phyloP scores from a whole-genome alignment of 1,140 invertebrate genomes.

The Drosophila oshimai region DNA sequence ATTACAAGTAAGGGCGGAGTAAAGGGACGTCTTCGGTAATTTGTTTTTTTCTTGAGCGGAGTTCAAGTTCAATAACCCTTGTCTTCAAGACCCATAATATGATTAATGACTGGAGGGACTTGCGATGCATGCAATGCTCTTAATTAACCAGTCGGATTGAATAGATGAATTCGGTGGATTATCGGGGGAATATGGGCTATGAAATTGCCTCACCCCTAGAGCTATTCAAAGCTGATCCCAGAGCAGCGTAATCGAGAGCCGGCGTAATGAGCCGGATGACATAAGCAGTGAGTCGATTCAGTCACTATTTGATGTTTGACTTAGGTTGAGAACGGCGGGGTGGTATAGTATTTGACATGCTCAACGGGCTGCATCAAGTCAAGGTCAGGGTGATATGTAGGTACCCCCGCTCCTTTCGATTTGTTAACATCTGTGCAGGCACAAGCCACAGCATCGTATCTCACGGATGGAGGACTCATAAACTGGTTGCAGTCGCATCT shows the following conservation, averaged over 20 bases:
- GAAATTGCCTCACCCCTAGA: constrained; percentile 23
- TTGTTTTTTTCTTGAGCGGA: constrained; percentile 23
- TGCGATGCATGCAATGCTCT: constrained; percentile 18
- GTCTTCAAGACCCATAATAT: constrained; percentile 9
- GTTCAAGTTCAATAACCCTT: constrained; percentile 38
- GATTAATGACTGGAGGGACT: constrained; percentile 16
- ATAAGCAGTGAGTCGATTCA: constrained; percentile 16
- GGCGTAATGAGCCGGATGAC: constrained; percentile 43
- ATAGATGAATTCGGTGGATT: constrained; percentile 16
- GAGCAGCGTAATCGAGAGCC: constrained; percentile 10
- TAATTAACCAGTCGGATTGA: constrained; percentile 12
- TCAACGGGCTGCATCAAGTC: constrained; percentile 29
- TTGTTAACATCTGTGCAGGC: constrained; percentile 45
- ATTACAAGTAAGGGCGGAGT: constrained; percentile 51
- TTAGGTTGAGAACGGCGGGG: constrained; percentile 9
- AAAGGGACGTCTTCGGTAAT: constrained; percentile 25
- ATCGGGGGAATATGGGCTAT: constrained; percentile 13
- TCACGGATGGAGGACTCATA: neutral
- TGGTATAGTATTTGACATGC: constrained; percentile 23
- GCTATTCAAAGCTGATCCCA: constrained; percentile 18
- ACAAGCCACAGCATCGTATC: constrained; percentile 36
- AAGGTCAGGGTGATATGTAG: constrained; percentile 13
- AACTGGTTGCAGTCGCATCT: constrained; percentile 39
- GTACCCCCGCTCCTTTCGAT: constrained; percentile 12
- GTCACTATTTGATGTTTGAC: constrained; percentile 6